Evolutionary conservation across 2,888 invertebrate genomes (phyloP).

Genomic region (Leptarthrus brevirostris): DNA sequence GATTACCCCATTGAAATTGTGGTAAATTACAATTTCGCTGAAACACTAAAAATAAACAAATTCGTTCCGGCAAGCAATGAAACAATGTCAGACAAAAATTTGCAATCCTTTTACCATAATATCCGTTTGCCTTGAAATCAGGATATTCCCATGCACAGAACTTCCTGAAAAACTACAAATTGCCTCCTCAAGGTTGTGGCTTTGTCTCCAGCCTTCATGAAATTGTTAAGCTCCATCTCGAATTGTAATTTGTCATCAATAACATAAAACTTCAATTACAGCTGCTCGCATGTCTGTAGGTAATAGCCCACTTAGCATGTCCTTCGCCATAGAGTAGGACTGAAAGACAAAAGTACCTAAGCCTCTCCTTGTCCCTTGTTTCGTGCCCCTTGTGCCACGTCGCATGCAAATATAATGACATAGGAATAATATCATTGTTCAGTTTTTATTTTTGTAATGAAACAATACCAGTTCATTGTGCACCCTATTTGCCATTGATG

Average conservation of each 20-base stretch:
- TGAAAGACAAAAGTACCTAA: conserved; percentile 27
- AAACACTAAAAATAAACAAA: too few relatives aligned
- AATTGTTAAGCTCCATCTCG: conserved; percentile 34
- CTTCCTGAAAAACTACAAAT: conserved; percentile 30
- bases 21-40: too few relatives aligned
- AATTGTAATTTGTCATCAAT: conserved; percentile 44
- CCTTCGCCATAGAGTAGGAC: conserved; percentile 8
- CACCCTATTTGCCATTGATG: background rate
- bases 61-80: conserved; percentile 1
- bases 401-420: background rate
- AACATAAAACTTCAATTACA: conserved; percentile 43
- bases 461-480: background rate
- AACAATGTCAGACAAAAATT: background rate
- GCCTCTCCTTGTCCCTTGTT: background rate
- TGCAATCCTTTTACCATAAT: background rate
- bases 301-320: conserved; percentile 39
- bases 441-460: background rate
- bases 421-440: background rate
- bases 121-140: conserved; percentile 25
- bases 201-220: conserved; percentile 33
- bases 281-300: conserved; percentile 35
- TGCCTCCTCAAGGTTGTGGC: conserved; percentile 38
- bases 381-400: background rate
- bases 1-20: too few relatives aligned
- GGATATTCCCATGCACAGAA: conserved; percentile 21